Base-by-base conservation (phyloP, 2,797 vertebrate genomes). In the Oreochromis mossambicus region DNA sequence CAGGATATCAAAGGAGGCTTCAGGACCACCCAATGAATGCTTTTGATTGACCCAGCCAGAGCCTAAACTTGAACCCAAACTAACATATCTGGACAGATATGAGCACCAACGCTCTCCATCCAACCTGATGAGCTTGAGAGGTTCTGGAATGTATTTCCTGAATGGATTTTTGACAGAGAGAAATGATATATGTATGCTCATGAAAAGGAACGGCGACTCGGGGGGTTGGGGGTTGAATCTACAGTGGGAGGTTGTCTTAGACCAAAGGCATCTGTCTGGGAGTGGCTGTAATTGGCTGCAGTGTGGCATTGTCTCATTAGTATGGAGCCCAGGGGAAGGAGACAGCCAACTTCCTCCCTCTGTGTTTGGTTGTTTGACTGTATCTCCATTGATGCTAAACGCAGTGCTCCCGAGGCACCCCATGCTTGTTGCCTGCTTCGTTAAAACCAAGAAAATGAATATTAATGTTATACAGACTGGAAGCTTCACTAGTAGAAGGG, bases 201-300 rank as follows among this genome's bases (percentile, higher is more conserved):
- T 88, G 85, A 84, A 89, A 91, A 89, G 87, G 82, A 84, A 86
- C 83, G 82, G 90, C 78, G 87, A 84, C 83, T 86, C 50, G 80
- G 81, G 78, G 51, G 75, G 63, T 38, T 38, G 82, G 83, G 83
- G 88, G 86, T 89, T 78, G 78, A 87, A 76, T 90, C 85, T 89
- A 85, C 38, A 55, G 87, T 87, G 82, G 86, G 89, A 92, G 90
- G 93, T 93, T 95, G 91, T 93, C 91, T 92, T 91, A 87, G 91
- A 96, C 95, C 83, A 93, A 95, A 96, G 95, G 94, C 95, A 95
- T 96, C 91, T 95, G 94, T 95, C 94, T 95, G 92, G 90, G 92
- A 94, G 92, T 95, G 95, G 94, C 93, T 95, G 92, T 96, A 96
- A 97, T 96, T 97, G 96, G 94, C 95, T 95, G 91, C 92, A 92